Conservation (phyloP, 2,888 invertebrate species). For the Helleia helle region DNA sequence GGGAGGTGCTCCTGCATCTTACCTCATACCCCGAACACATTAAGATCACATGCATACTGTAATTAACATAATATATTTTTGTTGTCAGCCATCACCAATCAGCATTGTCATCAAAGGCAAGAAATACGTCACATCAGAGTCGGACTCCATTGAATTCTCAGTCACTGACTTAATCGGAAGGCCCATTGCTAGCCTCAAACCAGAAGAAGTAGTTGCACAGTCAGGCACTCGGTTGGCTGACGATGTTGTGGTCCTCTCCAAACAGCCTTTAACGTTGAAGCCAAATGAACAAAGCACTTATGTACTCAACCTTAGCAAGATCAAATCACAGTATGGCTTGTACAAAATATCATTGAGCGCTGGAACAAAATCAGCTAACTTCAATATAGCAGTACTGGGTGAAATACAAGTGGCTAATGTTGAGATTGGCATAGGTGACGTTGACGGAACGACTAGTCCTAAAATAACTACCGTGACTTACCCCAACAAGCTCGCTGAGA, state of each 20-base stretch:
- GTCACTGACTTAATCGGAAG: conserved; percentile 85
- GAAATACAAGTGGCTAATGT: conserved; percentile 83
- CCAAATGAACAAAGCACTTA: conserved; percentile 78
- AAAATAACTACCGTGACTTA: conserved; percentile 82
- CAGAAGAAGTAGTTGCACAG: conserved; percentile 81
- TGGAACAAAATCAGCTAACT: conserved; percentile 74
- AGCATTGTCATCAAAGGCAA: conserved; percentile 86
- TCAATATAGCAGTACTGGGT: conserved; percentile 81
- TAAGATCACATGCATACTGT: too few species aligned
- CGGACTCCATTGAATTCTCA: conserved; percentile 81
- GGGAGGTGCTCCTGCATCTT: too few species aligned
- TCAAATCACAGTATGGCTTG: conserved; percentile 87
- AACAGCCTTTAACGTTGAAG: conserved; percentile 71
- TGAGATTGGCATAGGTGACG: conserved; percentile 91
- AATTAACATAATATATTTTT: too few species aligned
- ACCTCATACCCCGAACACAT: too few species aligned
- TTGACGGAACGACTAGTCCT: conserved; percentile 90
- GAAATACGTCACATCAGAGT: conserved; percentile 82
- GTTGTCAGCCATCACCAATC: conserved; percentile 82
- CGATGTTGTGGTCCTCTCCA: conserved; percentile 83
- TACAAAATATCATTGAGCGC: conserved; percentile 88
- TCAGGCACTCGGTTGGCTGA: conserved; percentile 82
- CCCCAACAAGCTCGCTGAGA: conserved; percentile 80
- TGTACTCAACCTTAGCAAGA: conserved; percentile 82
- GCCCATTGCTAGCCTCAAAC: conserved; percentile 76